Evolutionary conservation across 2,113 vertebrate genomes (phyloP), one percentile per base, ranked within the genome.

Genomic region (Solea senegalensis): DNA sequence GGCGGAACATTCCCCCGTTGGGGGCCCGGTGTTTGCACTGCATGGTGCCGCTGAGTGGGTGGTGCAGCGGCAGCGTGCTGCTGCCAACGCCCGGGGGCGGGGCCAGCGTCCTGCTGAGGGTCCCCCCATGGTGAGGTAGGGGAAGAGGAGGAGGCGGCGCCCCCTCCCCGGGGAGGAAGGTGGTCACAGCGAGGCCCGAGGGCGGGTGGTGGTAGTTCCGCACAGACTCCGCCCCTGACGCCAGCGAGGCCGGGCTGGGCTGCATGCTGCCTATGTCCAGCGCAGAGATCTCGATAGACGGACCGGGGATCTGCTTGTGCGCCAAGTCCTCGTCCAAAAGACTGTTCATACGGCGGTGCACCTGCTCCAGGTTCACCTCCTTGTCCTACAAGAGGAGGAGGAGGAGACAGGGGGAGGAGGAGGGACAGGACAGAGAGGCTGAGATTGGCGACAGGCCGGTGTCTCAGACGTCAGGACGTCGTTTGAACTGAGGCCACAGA

Each of bases 21-120:
- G 98, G 98, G 0, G 97, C 97, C 89, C 98, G 94, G 94, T 99
- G 98, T 95, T 99, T 99, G 94, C 97, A 99, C 93, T 97, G 97
- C 90, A 89, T 78, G 86, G 86, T 95, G 94, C 94, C 96, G 92
- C 95, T 86, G 86, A 84, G 97, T 57, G 92, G 96, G 95, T 94
- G 86, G 85, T 88, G 95, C 78, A 94, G 94, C 0, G 96, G 95
- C 89, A 98, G 94, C 16, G 78, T 86, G 87, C 83, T 95, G 94
- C 95, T 96, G 93, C 96, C 93, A 68, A 94, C 95, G 84, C 92
- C 95, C 90, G 89, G 90, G 72, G 95, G 93, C 0, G 92, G 93
- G 1, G 94, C 93, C 54, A 96, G 95, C 89, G 96, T 97, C 94
- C 97, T 95, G 92, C 96, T 95, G 88, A 96, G 95, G 92, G 96